Conservation (phyloP, 2,113 vertebrate species). For the Machaerirhynchus nigripectus region DNA sequence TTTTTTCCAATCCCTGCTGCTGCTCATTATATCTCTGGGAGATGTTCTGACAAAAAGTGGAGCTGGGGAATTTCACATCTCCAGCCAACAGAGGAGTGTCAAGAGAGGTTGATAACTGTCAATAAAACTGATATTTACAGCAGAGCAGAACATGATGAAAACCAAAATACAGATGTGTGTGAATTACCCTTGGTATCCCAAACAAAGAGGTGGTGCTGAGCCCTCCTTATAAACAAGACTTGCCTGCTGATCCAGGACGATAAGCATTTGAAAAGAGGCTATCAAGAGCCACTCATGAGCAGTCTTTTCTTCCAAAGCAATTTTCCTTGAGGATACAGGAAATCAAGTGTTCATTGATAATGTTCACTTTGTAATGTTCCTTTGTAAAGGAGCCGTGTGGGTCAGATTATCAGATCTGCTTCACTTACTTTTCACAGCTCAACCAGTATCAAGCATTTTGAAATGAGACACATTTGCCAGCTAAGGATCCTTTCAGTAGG, state of each 20-base stretch:
- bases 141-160: conserved; percentile 1
- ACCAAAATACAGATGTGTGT: neutral
- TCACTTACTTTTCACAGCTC: neutral
- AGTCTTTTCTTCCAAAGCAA: neutral
- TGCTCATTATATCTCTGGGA: neutral
- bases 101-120: neutral
- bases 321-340: conserved; percentile 40
- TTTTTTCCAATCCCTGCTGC: neutral
- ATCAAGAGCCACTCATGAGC: conserved; percentile 13
- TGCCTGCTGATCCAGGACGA: conserved; percentile 15
- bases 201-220: neutral
- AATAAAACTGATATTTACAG: conserved; percentile 5
- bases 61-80: conserved; percentile 10
- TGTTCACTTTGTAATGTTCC: conserved; percentile 23
- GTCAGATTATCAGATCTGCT: conserved; percentile 2
- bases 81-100: neutral
- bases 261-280: conserved; percentile 39
- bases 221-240: neutral
- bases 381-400: neutral
- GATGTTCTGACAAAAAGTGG: neutral
- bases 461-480: neutral
- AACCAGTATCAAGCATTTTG: neutral
- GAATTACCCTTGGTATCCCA: conserved; percentile 16
- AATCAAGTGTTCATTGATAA: conserved; percentile 39
- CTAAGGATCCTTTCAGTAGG: neutral